Conservation (phyloP, 2,888 invertebrate genomes). For the Chaitophorus viminalis region DNA sequence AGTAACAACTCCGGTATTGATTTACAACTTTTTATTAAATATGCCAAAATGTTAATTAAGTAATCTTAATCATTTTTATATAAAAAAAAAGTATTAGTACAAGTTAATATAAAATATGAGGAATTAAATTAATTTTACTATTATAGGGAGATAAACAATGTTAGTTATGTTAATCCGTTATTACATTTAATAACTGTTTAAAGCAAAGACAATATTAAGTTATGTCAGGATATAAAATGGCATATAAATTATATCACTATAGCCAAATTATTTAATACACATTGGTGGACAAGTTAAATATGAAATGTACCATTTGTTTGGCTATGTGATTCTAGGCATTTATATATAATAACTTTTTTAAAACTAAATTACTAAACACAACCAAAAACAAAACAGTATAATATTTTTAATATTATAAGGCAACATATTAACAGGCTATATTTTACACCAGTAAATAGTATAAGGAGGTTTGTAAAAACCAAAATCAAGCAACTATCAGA, state of each 20-base stretch:
- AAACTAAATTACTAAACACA: slow-evolving; percentile 2
- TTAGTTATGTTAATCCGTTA: slow-evolving; percentile 18
- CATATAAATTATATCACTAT: not conserved
- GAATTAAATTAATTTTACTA: not conserved
- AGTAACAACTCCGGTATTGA: not conserved
- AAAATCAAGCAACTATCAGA: slow-evolving; percentile 5
- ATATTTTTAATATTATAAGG: not conserved
- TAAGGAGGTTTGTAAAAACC: not conserved
- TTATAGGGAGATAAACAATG: not conserved
- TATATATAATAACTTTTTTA: not conserved
- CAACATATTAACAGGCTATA: not conserved
- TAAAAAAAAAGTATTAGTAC: not conserved
- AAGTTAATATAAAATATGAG: not conserved
- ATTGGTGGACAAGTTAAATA: slow-evolving; percentile 23
- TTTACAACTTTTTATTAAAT: not conserved
- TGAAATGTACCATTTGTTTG: not conserved
- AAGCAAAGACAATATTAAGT: slow-evolving; percentile 7
- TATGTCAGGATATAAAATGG: not conserved
- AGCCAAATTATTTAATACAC: slow-evolving; percentile 45
- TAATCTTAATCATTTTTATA: not conserved
- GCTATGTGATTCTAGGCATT: slow-evolving; percentile 51
- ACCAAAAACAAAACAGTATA: not conserved
- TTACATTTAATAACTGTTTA: not conserved
- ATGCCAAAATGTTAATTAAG: not conserved
- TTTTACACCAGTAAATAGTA: not conserved